Conservation (phyloP, 2,797 vertebrate species). For the Phaenicophaeus curvirostris region DNA sequence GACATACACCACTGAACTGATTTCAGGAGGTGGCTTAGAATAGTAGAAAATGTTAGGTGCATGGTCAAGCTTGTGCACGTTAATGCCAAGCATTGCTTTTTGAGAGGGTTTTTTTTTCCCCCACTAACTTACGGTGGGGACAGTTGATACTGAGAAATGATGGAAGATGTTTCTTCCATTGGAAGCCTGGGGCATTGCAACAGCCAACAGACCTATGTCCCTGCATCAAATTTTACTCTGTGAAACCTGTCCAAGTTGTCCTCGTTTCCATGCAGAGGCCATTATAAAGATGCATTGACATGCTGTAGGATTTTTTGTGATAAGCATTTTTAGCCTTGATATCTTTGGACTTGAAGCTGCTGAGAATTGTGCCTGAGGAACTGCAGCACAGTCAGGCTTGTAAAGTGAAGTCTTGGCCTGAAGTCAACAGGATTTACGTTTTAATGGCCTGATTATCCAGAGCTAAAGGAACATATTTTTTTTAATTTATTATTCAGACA, state of each 20-base stretch:
- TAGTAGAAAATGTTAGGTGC: background rate
- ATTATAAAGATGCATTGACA: background rate
- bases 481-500: slow-evolving; percentile 37
- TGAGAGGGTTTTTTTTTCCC: background rate
- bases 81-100: background rate
- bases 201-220: background rate
- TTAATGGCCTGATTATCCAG: slow-evolving; percentile 50
- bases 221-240: background rate
- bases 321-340: background rate
- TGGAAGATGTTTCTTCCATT: background rate
- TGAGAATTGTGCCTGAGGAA: background rate
- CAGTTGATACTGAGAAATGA: background rate
- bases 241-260: background rate
- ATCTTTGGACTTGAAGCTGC: background rate
- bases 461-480: slow-evolving; percentile 11
- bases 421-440: slow-evolving; percentile 39
- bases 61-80: background rate
- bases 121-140: fast-evolving
- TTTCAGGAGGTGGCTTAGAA: background rate
- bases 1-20: fast-evolving
- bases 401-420: background rate
- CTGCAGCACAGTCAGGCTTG: background rate
- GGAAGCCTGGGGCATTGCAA: background rate
- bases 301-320: background rate
- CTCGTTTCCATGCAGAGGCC: background rate